phyloP scores from a whole-genome alignment of 1,140 invertebrate species.

The Trigoniulus corallinus region DNA sequence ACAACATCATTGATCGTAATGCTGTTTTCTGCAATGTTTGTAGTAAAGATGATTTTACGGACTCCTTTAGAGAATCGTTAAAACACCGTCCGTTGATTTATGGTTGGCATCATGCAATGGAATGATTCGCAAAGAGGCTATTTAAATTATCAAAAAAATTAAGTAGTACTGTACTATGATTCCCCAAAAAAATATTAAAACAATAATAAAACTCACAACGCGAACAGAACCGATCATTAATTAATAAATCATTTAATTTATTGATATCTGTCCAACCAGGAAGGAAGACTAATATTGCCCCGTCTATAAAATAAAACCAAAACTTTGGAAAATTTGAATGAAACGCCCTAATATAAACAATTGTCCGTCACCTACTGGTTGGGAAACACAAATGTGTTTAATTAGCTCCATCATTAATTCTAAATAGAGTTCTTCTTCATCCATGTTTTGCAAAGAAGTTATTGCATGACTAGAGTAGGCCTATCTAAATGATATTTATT shows the following conservation, averaged over 20 bases:
- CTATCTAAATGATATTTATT: slow-evolving; percentile 28
- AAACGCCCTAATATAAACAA: slow-evolving; percentile 21
- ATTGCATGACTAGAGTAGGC: slow-evolving; percentile 33
- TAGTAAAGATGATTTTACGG: slow-evolving; percentile 61
- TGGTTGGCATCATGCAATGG: slow-evolving; percentile 66
- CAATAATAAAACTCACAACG: slow-evolving; percentile 4
- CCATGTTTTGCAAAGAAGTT: slow-evolving; percentile 36
- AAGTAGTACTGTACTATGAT: no score
- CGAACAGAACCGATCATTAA: slow-evolving; percentile 23
- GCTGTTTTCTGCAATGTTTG: slow-evolving; percentile 65
- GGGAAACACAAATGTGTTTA: slow-evolving; percentile 41
- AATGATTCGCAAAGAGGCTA: slow-evolving; percentile 47
- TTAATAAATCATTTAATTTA: slow-evolving; percentile 20
- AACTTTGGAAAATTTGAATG: slow-evolving; percentile 16
- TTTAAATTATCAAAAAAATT: slow-evolving; percentile 20
- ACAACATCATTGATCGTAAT: slow-evolving; percentile 86
- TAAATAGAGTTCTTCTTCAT: slow-evolving; percentile 48
- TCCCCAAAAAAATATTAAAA: slow-evolving; percentile 19
- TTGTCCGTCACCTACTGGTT: slow-evolving; percentile 8
- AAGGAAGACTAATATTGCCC: slow-evolving; percentile 76
- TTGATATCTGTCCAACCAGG: slow-evolving; percentile 48
- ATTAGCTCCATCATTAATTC: slow-evolving; percentile 50
- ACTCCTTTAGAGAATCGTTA: slow-evolving; percentile 39
- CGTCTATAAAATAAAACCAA: slow-evolving; percentile 29
- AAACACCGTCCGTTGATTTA: slow-evolving; percentile 60